Evolutionary conservation across 2,113 vertebrate genomes (phyloP).

Genomic region (Morone chrysops): DNA sequence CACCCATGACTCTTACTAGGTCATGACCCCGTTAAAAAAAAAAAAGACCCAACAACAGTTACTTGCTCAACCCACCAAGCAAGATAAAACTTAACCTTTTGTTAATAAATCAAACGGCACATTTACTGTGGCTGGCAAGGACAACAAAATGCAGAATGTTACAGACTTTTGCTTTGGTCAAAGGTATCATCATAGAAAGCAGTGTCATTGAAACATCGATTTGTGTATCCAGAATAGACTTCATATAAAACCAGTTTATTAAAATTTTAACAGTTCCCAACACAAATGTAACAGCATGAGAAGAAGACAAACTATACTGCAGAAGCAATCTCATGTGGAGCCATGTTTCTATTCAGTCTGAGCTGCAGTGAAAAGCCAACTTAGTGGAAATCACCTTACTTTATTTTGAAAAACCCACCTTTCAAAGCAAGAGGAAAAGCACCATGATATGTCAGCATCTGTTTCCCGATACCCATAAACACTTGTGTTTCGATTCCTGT

Average conservation of each 20-base stretch:
- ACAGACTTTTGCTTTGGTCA: background rate
- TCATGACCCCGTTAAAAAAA: slow-evolving; percentile 41
- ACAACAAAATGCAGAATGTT: background rate
- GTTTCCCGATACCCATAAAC: background rate
- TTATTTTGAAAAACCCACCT: background rate
- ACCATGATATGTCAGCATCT: background rate
- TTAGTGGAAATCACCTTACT: no score
- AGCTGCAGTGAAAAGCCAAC: background rate
- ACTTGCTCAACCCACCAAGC: background rate
- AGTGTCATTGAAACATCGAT: background rate
- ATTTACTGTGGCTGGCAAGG: background rate
- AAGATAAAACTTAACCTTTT: no score
- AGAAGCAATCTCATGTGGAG: background rate
- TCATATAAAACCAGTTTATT: background rate
- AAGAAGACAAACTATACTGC: background rate
- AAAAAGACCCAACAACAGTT: background rate
- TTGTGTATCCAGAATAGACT: background rate
- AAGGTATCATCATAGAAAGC: background rate
- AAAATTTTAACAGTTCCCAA: background rate
- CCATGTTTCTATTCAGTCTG: background rate
- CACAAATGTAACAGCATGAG: background rate
- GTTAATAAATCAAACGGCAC: background rate
- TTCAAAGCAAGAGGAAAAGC: background rate
- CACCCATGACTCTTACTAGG: slow-evolving; percentile 35
- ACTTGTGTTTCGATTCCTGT: background rate